Percentiles rank a stretch among this genome's conserved stretches.
Evolutionary conservation across 2,113 vertebrate genomes (phyloP).

Genomic region (Burhinus oedicnemus): DNA sequence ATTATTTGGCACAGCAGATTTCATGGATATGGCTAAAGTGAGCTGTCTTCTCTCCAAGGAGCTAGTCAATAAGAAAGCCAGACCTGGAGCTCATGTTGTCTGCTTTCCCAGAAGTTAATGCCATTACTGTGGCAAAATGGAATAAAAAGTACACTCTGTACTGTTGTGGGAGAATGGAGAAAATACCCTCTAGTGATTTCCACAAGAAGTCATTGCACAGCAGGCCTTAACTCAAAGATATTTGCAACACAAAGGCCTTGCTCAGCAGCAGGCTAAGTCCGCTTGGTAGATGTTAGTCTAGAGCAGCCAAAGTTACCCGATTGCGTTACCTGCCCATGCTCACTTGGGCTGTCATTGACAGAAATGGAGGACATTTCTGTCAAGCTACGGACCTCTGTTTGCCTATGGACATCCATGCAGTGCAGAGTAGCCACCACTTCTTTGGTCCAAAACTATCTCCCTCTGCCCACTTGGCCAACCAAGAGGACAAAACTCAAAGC

Average conservation of each 20-base stretch:
- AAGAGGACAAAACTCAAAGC: no score
- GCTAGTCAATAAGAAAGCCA: background rate
- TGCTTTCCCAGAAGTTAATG: constrained; percentile 32
- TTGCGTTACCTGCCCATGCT: background rate
- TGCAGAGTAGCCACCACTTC: background rate
- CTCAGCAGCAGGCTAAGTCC: background rate
- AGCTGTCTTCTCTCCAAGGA: constrained; percentile 12
- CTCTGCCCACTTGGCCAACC: no score
- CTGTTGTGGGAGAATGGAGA: background rate
- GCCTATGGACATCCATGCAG: background rate
- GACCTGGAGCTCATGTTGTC: background rate
- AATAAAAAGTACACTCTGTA: background rate
- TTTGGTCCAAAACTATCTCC: background rate
- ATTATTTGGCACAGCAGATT: background rate
- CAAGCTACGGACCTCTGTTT: background rate
- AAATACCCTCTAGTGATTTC: background rate
- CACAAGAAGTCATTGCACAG: background rate
- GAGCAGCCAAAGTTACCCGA: background rate
- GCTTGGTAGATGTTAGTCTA: background rate
- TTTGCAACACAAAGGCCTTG: background rate
- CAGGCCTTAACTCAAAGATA: background rate
- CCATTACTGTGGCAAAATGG: constrained; percentile 5
- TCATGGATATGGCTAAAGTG: background rate
- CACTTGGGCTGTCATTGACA: background rate
- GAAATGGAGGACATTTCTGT: background rate